Evolutionary conservation across 2,113 vertebrate genomes (phyloP).

Genomic region (Neolamprologus variostigma): DNA sequence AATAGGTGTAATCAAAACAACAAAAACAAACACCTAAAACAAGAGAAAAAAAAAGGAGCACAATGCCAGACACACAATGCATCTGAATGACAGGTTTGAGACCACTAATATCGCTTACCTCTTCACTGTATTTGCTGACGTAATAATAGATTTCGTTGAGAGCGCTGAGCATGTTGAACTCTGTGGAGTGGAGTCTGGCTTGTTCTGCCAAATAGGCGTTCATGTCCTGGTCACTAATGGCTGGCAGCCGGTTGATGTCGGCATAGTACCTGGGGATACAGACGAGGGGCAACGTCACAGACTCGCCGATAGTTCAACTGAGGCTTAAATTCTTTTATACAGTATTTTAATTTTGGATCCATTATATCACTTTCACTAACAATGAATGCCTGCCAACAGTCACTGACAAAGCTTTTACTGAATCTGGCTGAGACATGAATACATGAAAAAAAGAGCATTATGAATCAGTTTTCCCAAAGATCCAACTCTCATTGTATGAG

Average conservation of each 20-base stretch:
- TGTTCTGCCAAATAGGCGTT: constrained; percentile 98
- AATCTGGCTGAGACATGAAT: neutral
- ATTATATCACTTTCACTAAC: neutral
- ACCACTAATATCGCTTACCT: constrained; percentile 68
- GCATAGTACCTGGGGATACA: constrained; percentile 86
- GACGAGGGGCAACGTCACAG: neutral
- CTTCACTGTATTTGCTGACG: constrained; percentile 95
- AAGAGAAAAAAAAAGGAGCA: neutral
- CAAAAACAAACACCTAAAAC: neutral
- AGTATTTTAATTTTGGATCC: neutral
- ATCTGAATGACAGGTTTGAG: neutral
- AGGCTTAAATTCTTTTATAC: neutral
- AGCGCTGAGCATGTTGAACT: constrained; percentile 97
- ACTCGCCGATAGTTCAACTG: neutral
- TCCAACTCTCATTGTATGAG: neutral
- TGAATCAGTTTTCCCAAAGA: constrained; percentile 10
- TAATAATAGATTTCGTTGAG: constrained; percentile 99
- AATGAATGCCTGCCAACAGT: neutral
- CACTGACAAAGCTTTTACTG: neutral
- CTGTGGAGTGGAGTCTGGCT: constrained; percentile 86
- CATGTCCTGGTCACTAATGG: constrained; percentile 99
- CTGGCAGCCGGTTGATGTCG: constrained; percentile 90
- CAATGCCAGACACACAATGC: neutral
- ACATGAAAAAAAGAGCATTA: constrained; percentile 8
- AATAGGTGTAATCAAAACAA: neutral